Evolutionary conservation across 2,888 invertebrate genomes (phyloP).

Genomic region (Ellobium chinense): DNA sequence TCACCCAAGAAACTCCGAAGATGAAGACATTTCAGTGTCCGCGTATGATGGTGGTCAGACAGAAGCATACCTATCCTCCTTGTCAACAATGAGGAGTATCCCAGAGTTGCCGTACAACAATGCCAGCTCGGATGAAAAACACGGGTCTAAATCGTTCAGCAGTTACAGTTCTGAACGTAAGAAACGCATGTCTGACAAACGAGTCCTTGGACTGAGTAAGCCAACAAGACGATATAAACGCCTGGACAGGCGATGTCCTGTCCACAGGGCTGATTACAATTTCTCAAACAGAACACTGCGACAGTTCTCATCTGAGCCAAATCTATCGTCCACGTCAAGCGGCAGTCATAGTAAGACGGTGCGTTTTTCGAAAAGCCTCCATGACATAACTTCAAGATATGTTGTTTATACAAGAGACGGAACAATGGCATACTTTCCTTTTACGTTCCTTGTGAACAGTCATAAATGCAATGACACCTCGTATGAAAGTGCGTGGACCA

Average conservation of each 20-base stretch:
- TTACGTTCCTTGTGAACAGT: too few species aligned
- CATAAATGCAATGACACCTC: background rate
- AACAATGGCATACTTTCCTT: background rate
- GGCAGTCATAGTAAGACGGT: background rate
- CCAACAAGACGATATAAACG: background rate
- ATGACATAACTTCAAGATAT: background rate
- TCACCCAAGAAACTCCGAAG: background rate
- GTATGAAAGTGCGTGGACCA: background rate
- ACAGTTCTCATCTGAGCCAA: slow-evolving; percentile 10
- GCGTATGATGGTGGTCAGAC: background rate
- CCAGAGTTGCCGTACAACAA: slow-evolving; percentile 23
- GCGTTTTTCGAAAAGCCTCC: background rate
- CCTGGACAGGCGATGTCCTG: background rate
- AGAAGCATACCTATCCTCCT: background rate
- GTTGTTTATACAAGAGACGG: background rate
- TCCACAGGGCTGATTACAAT: background rate
- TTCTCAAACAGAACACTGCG: slow-evolving; percentile 4
- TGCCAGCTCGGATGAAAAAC: background rate
- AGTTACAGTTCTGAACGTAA: background rate
- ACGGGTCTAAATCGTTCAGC: background rate
- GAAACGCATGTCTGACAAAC: background rate
- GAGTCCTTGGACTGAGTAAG: background rate
- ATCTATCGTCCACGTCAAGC: background rate
- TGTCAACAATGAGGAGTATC: slow-evolving; percentile 33
- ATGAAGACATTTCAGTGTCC: background rate